Evolutionary conservation across 2,113 vertebrate species (phyloP).

Genomic region (Myocastor coypus): DNA sequence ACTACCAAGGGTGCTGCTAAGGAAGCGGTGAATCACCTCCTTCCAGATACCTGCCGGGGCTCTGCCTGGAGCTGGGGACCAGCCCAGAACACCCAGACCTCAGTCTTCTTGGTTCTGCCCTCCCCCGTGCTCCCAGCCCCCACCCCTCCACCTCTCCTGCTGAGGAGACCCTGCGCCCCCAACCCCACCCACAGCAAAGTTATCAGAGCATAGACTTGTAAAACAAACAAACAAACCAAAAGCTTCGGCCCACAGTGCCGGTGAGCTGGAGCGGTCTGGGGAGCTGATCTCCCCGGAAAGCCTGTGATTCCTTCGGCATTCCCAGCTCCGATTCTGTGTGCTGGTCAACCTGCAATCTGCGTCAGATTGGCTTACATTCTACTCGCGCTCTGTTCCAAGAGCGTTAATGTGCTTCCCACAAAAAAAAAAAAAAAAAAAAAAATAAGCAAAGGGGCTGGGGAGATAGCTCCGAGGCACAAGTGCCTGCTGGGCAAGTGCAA

Average conservation of each 20-base stretch:
- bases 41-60: conserved; percentile 21
- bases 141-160: no score
- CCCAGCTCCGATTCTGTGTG: not conserved
- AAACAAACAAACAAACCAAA: no score
- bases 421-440: no score
- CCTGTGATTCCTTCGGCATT: not conserved
- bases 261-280: not conserved
- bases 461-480: no score
- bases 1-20: not conserved
- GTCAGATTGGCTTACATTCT: not conserved
- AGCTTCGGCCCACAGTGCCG: not conserved
- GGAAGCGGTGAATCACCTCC: not conserved
- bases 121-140: conserved; percentile 7
- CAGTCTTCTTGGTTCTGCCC: conserved; percentile 25
- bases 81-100: not conserved
- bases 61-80: not conserved
- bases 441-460: no score
- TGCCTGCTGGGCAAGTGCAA: no score
- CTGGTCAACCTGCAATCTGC: not conserved
- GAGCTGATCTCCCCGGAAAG: not conserved
- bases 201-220: not conserved
- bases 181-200: not conserved
- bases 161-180: not conserved
- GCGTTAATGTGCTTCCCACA: no score
- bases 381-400: not conserved